phyloP scores from a whole-genome alignment of 2,888 invertebrate genomes.

The Formica aserva region DNA sequence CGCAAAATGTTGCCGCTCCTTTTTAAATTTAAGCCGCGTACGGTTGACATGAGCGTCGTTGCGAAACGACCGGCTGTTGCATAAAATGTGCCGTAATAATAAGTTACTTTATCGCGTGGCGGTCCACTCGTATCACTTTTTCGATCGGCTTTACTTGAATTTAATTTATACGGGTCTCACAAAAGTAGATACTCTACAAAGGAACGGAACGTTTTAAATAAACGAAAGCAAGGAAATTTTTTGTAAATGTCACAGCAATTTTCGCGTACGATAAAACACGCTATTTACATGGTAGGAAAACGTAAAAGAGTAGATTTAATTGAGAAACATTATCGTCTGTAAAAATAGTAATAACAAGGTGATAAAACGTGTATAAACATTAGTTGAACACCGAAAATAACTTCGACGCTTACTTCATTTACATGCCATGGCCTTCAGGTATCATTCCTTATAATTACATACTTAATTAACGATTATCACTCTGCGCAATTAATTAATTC shows the following conservation, averaged over 20 bases:
- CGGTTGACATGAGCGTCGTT: conserved; percentile 41
- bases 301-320: not conserved
- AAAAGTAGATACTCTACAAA: conserved; percentile 2
- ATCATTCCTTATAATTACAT: too few relatives aligned
- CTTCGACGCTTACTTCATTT: too few relatives aligned
- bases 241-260: not conserved
- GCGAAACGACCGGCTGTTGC: conserved; percentile 58
- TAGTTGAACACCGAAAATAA: too few relatives aligned
- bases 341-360: too few relatives aligned
- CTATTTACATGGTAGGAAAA: not conserved
- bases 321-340: too few relatives aligned
- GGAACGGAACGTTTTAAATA: not conserved
- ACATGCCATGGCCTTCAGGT: too few relatives aligned
- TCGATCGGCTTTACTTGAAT: conserved; percentile 5
- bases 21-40: conserved; percentile 59
- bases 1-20: conserved; percentile 53
- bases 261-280: not conserved
- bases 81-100: conserved; percentile 48
- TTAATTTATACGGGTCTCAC: conserved; percentile 29
- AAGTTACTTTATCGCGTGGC: conserved; percentile 36
- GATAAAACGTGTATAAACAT: too few relatives aligned
- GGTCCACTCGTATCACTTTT: conserved; percentile 23
- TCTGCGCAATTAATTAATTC: too few relatives aligned
- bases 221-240: conserved; percentile 12
- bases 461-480: too few relatives aligned